Evolutionary conservation across 1,140 invertebrate genomes (phyloP), one percentile per base, ranked within the genome.

Genomic region (Pinna nobilis): DNA sequence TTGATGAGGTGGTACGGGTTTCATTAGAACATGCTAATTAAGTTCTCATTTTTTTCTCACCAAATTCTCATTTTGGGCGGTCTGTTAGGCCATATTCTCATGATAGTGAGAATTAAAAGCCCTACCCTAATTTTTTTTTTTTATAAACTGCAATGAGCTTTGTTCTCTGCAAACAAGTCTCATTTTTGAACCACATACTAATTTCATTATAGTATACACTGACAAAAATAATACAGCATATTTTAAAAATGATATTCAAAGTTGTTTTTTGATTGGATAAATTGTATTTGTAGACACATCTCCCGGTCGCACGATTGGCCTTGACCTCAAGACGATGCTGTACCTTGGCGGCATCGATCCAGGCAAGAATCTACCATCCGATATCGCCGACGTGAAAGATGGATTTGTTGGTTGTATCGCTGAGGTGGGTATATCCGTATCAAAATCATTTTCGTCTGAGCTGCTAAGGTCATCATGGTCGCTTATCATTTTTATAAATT

Each of bases 401-500:
- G 94, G 94, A 51, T 97, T 98, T 85, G 92, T 92, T 76, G 97
- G 97, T 51, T 98, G 96, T 85, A 93, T 98, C 23, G 93, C 94
- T 61, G 92, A 94, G 83, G 95, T 97, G n/a, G n/a, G n/a, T n/a
- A n/a, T n/a, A n/a, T n/a, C 90, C 91, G 65, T 63, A 35, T 50
- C 18, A n/a, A n/a, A n/a, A n/a, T n/a, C n/a, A n/a, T n/a, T n/a
- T n/a, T n/a, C n/a, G n/a, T n/a, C n/a, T n/a, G n/a, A n/a, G n/a
- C n/a, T n/a, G n/a, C n/a, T n/a, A n/a, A n/a, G n/a, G n/a, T n/a
- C n/a, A n/a, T n/a, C n/a, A n/a, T n/a, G n/a, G n/a, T n/a, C n/a
- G n/a, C n/a, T n/a, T n/a, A n/a, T n/a, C n/a, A n/a, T n/a, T n/a
- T n/a, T n/a, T n/a, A n/a, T n/a, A n/a, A n/a, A n/a, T n/a, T n/a